A percentile compares a stretch with the other conserved stretches of the same genome.
phyloP scores from a whole-genome alignment of 1,140 invertebrate species.

The Onthophagus taurus region DNA sequence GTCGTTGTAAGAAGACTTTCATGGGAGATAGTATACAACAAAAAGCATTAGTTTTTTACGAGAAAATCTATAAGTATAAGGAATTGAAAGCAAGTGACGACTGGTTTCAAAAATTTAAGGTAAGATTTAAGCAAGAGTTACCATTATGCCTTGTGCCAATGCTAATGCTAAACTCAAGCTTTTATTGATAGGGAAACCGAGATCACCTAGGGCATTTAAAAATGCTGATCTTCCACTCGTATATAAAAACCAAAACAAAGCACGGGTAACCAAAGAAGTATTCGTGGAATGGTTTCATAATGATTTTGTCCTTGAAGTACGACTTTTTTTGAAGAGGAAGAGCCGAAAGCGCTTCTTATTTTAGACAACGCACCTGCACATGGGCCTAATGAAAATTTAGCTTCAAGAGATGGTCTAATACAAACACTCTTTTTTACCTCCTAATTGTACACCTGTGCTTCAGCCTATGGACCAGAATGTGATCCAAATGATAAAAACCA shows the following conservation, averaged over 20 bases:
- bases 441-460: conserved; percentile 38
- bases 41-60: too few relatives aligned
- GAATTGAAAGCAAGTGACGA: too few relatives aligned
- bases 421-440: conserved; percentile 35
- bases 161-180: conserved; percentile 30
- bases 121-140: too few relatives aligned
- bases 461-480: conserved; percentile 41
- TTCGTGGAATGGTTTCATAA: conserved; percentile 31
- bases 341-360: conserved; percentile 36
- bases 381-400: conserved; percentile 10
- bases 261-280: conserved; percentile 6
- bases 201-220: background rate
- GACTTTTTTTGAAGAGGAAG: conserved; percentile 25
- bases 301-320: conserved; percentile 32
- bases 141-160: conserved; percentile 35
- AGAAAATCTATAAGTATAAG: too few relatives aligned
- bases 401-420: background rate
- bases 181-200: conserved; percentile 4
- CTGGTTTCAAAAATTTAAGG: too few relatives aligned
- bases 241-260: conserved; percentile 5
- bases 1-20: too few relatives aligned
- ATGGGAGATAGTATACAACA: too few relatives aligned
- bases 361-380: conserved; percentile 32
- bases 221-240: background rate
- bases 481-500: background rate